phyloP scores from a whole-genome alignment of 2,113 vertebrate genomes.

The Podocnemis expansa region DNA sequence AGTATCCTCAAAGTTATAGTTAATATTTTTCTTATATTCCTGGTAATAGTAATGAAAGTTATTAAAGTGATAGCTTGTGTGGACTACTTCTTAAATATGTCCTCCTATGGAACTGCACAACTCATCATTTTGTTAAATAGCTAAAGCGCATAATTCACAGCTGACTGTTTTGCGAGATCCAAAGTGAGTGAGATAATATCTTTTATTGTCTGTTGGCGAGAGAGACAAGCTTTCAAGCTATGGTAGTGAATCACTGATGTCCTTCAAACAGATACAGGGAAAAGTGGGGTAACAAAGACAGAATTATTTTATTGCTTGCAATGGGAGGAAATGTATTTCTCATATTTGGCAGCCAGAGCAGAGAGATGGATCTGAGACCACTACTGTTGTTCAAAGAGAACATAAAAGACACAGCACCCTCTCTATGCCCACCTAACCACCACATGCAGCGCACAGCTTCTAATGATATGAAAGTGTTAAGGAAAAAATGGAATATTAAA shows the following conservation, averaged over 20 bases:
- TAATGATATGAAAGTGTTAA: constrained; percentile 15
- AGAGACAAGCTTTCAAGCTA: too few species aligned
- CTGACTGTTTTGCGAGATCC: not conserved
- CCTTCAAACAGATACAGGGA: constrained; percentile 64
- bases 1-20: not conserved
- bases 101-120: constrained; percentile 11
- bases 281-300: constrained; percentile 33
- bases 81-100: not conserved
- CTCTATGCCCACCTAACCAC: constrained; percentile 45
- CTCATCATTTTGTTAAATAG: constrained; percentile 51
- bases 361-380: constrained; percentile 2
- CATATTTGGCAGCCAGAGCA: constrained; percentile 54
- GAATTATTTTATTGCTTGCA: constrained; percentile 62
- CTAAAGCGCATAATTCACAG: constrained; percentile 50
- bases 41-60: not conserved
- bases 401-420: constrained; percentile 47
- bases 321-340: constrained; percentile 56
- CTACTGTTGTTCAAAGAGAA: constrained; percentile 54
- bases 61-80: not conserved
- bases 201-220: too few species aligned
- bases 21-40: constrained; percentile 8
- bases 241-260: constrained; percentile 37
- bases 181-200: too few species aligned
- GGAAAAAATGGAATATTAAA: too few species aligned
- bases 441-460: not conserved